These are phyloP conservation scores for Serinus canaria DNA, from an alignment of 2,113 vertebrate genomes.

Conservation along the genomic window DNA sequence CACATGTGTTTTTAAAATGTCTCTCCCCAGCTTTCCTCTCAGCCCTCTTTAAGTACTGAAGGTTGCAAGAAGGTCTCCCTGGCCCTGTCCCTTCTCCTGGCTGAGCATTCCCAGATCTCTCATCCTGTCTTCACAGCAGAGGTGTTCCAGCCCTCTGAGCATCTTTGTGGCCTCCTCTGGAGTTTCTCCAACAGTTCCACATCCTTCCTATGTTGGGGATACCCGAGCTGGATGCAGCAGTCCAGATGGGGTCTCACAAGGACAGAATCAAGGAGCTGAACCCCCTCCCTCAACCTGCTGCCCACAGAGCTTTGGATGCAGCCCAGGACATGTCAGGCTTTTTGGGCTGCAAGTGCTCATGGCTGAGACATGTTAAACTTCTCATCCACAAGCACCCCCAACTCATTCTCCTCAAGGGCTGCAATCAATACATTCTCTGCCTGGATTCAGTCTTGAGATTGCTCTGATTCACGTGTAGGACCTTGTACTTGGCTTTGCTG, in stretches of 20 bases:
- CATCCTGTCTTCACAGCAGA: neutral
- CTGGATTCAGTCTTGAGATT: neutral
- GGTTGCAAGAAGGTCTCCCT: neutral
- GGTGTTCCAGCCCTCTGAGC: neutral
- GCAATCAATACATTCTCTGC: neutral
- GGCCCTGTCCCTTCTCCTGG: neutral
- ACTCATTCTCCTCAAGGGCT: neutral
- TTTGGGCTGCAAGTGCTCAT: neutral
- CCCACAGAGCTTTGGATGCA: neutral
- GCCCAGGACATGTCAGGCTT: fast-evolving
- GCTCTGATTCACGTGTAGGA: neutral
- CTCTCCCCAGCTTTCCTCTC: neutral
- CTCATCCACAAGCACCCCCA: neutral
- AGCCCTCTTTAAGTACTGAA: neutral
- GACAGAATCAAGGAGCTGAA: neutral
- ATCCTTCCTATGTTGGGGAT: neutral
- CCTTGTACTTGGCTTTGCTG: neutral
- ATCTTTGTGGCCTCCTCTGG: neutral
- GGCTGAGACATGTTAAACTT: neutral
- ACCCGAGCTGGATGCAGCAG: neutral
- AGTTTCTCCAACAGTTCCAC: neutral
- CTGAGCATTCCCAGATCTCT: neutral
- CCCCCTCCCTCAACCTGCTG: neutral
- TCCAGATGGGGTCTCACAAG: fast-evolving
- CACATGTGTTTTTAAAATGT: neutral